phyloP scores from a whole-genome alignment of 2,113 vertebrate species.

The Oceanites oceanicus region DNA sequence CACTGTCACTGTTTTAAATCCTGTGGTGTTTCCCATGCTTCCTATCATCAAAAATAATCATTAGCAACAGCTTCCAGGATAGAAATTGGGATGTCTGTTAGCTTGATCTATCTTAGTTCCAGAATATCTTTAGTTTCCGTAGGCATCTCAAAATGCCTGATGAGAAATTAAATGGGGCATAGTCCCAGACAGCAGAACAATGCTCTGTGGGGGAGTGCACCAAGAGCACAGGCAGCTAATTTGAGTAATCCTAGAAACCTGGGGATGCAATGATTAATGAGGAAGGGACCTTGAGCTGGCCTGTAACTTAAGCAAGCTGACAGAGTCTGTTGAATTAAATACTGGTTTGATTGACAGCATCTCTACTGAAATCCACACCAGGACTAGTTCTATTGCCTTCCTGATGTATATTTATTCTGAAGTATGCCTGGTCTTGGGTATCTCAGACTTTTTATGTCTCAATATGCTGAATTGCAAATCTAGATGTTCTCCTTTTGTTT shows the following conservation, averaged over 20 bases:
- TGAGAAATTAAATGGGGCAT: neutral
- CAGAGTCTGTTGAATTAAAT: slow-evolving; percentile 23
- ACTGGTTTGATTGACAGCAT: neutral
- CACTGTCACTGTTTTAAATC: neutral
- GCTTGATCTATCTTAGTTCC: neutral
- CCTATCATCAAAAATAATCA: neutral
- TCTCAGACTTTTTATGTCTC: neutral
- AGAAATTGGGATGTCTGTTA: neutral
- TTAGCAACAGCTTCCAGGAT: neutral
- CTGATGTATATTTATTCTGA: neutral
- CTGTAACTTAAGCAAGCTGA: neutral
- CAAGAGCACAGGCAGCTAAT: neutral
- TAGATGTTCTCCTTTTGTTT: neutral
- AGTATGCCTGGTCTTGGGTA: neutral
- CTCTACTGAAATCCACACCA: neutral
- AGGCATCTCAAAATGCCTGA: neutral
- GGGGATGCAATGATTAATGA: neutral
- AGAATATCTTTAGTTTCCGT: neutral
- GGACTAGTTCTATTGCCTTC: neutral
- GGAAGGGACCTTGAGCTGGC: neutral
- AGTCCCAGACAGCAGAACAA: neutral
- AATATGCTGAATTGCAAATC: neutral
- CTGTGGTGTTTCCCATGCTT: neutral
- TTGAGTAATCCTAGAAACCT: neutral
- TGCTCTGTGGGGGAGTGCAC: neutral